Percentiles rank a stretch among this genome's conserved stretches.
Conservation (phyloP, 2,888 invertebrate species). For the Caenorhabditis angaria region DNA sequence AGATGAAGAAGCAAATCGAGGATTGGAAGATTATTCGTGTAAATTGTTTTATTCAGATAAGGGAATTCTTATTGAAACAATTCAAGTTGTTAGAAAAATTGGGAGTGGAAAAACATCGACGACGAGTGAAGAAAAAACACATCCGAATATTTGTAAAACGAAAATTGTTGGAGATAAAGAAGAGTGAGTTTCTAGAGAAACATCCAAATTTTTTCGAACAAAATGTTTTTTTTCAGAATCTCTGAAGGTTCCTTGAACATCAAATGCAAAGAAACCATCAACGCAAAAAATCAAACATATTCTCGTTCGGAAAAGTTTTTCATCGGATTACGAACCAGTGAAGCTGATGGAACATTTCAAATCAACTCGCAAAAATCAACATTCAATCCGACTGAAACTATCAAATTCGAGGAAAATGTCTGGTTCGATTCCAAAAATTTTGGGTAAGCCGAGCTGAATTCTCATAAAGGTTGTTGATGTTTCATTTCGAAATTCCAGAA, state of each 20-base stretch:
- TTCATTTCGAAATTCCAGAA: constrained; percentile 7
- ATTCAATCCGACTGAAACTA: constrained; percentile 35
- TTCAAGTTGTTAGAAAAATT: constrained; percentile 28
- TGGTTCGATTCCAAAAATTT: constrained; percentile 32
- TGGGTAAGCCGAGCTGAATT: constrained; percentile 12
- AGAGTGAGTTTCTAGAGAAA: neutral
- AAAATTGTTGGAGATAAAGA: constrained; percentile 19
- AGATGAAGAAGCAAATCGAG: constrained; percentile 17
- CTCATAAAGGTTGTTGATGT: neutral
- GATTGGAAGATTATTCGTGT: constrained; percentile 7
- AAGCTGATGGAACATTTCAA: constrained; percentile 11
- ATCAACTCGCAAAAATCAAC: constrained; percentile 22
- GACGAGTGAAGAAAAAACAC: constrained; percentile 25
- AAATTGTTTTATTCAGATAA: constrained; percentile 32
- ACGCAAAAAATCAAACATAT: constrained; percentile 23
- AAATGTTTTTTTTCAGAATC: neutral
- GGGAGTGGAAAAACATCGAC: constrained; percentile 14
- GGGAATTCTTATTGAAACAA: constrained; percentile 34
- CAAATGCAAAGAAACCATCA: constrained; percentile 18
- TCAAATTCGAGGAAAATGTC: constrained; percentile 19
- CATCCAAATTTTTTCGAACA: no score
- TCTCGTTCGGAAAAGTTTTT: constrained; percentile 19
- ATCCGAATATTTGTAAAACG: constrained; percentile 37
- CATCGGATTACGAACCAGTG: constrained; percentile 19
- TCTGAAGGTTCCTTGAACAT: constrained; percentile 31